These are phyloP conservation scores for Egretta garzetta DNA, from an alignment of 2,113 vertebrate species.

Conservation along the genomic window DNA sequence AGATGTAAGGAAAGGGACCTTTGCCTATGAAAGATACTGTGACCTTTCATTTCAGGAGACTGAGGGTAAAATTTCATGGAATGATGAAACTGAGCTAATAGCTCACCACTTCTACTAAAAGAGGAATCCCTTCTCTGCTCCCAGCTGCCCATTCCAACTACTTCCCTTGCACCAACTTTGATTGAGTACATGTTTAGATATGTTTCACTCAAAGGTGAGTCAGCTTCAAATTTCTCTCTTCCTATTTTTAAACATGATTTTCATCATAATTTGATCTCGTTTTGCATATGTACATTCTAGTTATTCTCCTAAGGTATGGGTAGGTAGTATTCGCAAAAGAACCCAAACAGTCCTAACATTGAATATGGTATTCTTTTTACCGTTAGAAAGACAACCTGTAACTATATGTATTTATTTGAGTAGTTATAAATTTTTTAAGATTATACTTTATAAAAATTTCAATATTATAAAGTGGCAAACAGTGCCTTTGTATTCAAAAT, in stretches of 20 bases:
- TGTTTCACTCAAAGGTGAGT: background rate
- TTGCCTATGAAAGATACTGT: background rate
- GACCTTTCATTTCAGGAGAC: background rate
- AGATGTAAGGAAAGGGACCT: background rate
- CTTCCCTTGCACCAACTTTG: background rate
- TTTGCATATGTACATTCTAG: background rate
- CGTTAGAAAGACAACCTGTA: background rate
- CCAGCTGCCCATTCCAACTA: background rate
- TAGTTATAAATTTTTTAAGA: background rate
- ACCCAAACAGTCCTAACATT: background rate
- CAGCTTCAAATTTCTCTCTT: background rate
- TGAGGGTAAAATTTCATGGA: background rate
- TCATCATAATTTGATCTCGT: background rate
- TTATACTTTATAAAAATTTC: background rate
- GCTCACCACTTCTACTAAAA: background rate
- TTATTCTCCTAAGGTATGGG: background rate
- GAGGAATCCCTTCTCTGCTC: background rate
- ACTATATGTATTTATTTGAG: background rate
- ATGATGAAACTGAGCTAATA: background rate
- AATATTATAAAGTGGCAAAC: background rate
- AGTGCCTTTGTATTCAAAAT: background rate
- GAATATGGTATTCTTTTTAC: background rate
- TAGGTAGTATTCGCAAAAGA: background rate
- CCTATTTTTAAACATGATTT: background rate
- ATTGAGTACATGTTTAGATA: background rate